Conservation (phyloP, 2,113 vertebrate species). For the Pseudonaja textilis region DNA sequence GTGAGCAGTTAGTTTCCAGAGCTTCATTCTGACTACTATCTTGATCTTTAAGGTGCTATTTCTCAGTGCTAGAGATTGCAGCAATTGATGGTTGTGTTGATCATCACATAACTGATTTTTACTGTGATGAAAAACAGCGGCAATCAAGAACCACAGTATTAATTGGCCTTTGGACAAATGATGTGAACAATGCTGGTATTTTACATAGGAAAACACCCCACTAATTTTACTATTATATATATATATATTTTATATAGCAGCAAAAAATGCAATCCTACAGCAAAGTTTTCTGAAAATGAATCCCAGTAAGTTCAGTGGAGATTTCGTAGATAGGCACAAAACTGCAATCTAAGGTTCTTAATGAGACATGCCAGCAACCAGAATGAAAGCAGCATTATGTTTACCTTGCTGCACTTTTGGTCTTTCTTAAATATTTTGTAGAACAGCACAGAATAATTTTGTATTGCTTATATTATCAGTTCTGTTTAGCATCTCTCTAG, state of each 20-base stretch:
- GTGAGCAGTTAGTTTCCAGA: constrained; percentile 4
- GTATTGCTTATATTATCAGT: not conserved
- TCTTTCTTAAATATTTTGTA: not conserved
- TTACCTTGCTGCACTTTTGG: not conserved
- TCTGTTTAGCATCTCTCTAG: not conserved
- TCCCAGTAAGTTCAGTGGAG: not conserved
- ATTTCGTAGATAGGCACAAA: not conserved
- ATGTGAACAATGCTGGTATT: not conserved
- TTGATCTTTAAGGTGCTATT: not conserved
- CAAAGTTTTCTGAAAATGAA: not conserved
- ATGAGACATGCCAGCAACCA: not conserved
- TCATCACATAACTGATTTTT: not conserved
- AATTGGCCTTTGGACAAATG: not conserved
- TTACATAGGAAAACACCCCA: not conserved
- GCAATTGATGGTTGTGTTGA: not conserved
- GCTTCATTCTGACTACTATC: not conserved
- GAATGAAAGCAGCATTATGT: not conserved
- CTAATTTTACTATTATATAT: not conserved
- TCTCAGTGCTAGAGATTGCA: not conserved
- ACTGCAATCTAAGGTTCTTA: not conserved
- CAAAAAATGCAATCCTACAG: not conserved
- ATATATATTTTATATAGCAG: not conserved
- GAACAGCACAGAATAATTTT: not conserved
- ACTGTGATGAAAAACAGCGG: not conserved
- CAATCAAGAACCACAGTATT: not conserved